Percentiles rank a stretch among this genome's conserved stretches.
These are phyloP conservation scores for Morpho deidamia DNA, from an alignment of 2,888 invertebrate genomes.

Conservation along the genomic window DNA sequence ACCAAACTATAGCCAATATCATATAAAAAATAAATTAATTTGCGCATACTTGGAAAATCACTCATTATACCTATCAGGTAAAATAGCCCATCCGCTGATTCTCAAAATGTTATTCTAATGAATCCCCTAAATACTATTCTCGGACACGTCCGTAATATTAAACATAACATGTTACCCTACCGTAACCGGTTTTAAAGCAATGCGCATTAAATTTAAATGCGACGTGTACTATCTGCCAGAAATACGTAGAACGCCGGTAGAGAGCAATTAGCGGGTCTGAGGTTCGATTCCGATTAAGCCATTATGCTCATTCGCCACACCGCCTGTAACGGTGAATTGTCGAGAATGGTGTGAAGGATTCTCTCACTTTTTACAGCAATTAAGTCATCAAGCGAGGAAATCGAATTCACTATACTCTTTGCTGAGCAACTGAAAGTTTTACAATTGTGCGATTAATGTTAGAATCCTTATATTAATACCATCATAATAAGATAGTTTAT, in stretches of 20 bases:
- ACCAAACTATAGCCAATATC: too few relatives aligned
- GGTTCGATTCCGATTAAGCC: slow-evolving; percentile 14
- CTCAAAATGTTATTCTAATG: too few relatives aligned
- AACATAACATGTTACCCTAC: too few relatives aligned
- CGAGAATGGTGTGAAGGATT: slow-evolving; percentile 2
- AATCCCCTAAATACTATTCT: too few relatives aligned
- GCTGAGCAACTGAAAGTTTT: background rate
- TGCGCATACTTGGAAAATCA: too few relatives aligned
- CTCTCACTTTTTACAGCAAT: slow-evolving; percentile 15
- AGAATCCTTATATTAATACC: too few relatives aligned
- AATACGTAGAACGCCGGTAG: slow-evolving; percentile 7
- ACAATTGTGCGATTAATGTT: too few relatives aligned
- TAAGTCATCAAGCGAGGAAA: slow-evolving; percentile 9
- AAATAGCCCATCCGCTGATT: too few relatives aligned
- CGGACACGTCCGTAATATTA: too few relatives aligned
- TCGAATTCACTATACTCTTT: slow-evolving; percentile 2
- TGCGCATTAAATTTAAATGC: slow-evolving; percentile 1
- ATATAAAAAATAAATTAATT: too few relatives aligned
- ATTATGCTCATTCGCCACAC: slow-evolving; percentile 17
- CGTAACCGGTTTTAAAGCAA: background rate
- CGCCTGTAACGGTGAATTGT: slow-evolving; percentile 3
- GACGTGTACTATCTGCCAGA: background rate
- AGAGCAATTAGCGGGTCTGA: slow-evolving; percentile 13
- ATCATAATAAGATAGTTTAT: too few relatives aligned
- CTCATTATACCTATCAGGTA: too few relatives aligned